Conservation (phyloP, 2,113 vertebrate genomes). For the Suricata suricatta region DNA sequence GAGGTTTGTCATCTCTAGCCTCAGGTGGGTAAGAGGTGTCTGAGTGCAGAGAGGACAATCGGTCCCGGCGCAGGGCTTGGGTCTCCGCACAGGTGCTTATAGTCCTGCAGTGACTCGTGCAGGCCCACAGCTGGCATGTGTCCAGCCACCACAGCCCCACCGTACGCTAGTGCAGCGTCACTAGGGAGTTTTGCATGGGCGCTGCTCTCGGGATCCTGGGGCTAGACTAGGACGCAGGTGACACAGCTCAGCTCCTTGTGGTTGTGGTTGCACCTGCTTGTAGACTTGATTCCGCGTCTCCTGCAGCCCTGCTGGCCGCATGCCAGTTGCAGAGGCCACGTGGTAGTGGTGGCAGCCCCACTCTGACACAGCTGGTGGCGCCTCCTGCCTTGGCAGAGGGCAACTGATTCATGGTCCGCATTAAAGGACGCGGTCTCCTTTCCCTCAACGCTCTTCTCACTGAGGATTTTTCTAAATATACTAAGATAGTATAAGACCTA, state of each 20-base stretch:
- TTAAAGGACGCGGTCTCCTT: background rate
- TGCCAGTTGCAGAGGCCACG: background rate
- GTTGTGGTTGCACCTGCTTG: conserved; percentile 84
- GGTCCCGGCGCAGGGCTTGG: conserved; percentile 67
- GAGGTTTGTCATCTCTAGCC: conserved; percentile 81
- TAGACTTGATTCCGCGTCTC: conserved; percentile 84
- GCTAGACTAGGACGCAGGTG: background rate
- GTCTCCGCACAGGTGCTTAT: conserved; percentile 79
- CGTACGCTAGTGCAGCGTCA: conserved; percentile 84
- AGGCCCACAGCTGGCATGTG: conserved; percentile 86
- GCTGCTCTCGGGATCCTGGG: conserved; percentile 48
- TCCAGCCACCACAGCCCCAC: conserved; percentile 85
- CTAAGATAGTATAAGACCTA: background rate
- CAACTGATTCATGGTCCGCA: too few relatives aligned
- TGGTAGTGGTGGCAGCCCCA: rapidly evolving
- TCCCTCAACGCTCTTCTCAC: rapidly evolving
- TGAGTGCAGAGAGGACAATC: conserved; percentile 81
- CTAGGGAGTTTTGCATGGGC: conserved; percentile 77
- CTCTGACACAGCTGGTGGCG: rapidly evolving
- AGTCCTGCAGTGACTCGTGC: conserved; percentile 85
- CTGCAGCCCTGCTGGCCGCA: conserved; percentile 84
- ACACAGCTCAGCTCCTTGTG: conserved; percentile 83
- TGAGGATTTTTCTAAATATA: background rate
- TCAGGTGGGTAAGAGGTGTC: conserved; percentile 83
- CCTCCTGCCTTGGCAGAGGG: background rate